These are phyloP conservation scores for Pogonocherus hispidulus DNA, from an alignment of 2,888 invertebrate genomes.

Conservation along the genomic window DNA sequence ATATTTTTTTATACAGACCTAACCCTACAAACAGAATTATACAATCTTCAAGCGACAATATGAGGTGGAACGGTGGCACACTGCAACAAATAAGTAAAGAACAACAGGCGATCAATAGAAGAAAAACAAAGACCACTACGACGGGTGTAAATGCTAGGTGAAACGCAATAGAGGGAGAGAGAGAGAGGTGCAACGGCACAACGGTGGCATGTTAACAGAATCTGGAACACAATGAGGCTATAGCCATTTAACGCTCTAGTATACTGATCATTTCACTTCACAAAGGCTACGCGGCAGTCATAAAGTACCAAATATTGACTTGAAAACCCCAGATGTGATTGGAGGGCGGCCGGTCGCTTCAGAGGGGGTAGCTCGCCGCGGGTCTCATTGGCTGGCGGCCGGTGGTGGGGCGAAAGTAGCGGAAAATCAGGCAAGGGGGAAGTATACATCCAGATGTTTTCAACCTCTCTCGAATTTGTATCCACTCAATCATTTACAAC, in stretches of 20 bases:
- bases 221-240: conserved; percentile 58
- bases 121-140: conserved; percentile 35
- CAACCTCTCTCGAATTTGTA: conserved; percentile 36
- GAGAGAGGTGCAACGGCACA: conserved; percentile 36
- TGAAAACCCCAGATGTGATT: conserved; percentile 68
- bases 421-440: conserved; percentile 47
- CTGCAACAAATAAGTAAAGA: conserved; percentile 21
- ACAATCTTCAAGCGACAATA: too few relatives aligned
- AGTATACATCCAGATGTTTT: conserved; percentile 45
- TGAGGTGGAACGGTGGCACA: background rate
- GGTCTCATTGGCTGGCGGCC: conserved; percentile 44
- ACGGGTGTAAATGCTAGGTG: background rate
- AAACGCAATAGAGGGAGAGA: conserved; percentile 34
- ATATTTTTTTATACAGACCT: too few relatives aligned
- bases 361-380: conserved; percentile 52
- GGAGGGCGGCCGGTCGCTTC: conserved; percentile 63
- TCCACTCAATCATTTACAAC: conserved; percentile 58
- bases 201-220: conserved; percentile 59
- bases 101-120: conserved; percentile 37
- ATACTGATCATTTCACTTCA: conserved; percentile 64
- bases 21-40: too few relatives aligned
- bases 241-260: conserved; percentile 64
- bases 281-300: conserved; percentile 61
- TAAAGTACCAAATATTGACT: conserved; percentile 69
- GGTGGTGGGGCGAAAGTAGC: conserved; percentile 40